Evolutionary conservation across 1,140 invertebrate genomes (phyloP), one percentile per base, ranked within the genome.

Genomic region (Ptiloglossa arizonensis): DNA sequence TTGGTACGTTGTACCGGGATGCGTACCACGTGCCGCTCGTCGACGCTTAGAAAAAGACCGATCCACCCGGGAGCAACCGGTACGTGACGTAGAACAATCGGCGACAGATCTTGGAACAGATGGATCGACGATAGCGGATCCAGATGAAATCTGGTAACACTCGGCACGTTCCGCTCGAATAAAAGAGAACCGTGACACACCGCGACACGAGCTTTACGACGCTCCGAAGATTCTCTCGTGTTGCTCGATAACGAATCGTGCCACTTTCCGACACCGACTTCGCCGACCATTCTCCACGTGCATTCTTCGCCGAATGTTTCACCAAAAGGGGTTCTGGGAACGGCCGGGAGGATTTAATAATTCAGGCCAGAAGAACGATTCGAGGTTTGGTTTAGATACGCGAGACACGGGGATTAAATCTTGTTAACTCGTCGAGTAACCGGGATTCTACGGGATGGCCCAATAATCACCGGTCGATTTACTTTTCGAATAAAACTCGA

Each of bases 31-130:
- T 89, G 83, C 66, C 81, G 81, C 24, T 48, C 22, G 52, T 13
- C 22, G 27, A 19, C 38, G 48, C 50, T 13, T 22, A 13, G 41
- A 48, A 78, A 59, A 74, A 44, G 46, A 32, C 50, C 38, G 64
- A n/a, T 17, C 44, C 29, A n/a, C n/a, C n/a, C n/a, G n/a, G n/a
- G n/a, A n/a, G n/a, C n/a, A n/a, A n/a, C 35, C 11, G 68, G n/a
- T 85, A 86, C 83, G 83, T 86, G 85, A 86, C 73, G 81, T 32
- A 22, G 84, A 83, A 86, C 80, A 86, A 82, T 86, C 80, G 80
- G 6, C n/a, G 54, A 62, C 80, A 56, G 71, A 83, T 86, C 83
- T 75, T 48, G 78, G 62, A 74, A 76, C 78, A 81, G 83, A 83
- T 85, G 79, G 83, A 81, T 82, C 76, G 70, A 46, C 66, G 72